Conservation (phyloP, 53 echinoderm and acorn worm genomes). For the Arbacia lixula region DNA sequence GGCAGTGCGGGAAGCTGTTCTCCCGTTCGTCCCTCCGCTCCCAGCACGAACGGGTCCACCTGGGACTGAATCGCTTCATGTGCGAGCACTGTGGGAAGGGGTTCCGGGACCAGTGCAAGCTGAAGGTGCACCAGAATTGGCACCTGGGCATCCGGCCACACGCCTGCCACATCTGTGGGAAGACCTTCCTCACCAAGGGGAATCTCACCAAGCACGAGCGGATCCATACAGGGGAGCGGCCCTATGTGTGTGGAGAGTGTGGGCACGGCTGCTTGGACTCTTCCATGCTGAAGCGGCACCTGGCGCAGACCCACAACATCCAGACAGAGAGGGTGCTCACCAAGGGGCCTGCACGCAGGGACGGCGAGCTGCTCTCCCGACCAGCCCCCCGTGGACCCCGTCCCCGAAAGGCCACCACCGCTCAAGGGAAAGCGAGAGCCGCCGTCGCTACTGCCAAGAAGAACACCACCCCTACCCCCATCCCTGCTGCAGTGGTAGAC, state of each 20-base stretch:
- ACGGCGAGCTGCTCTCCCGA: conserved; percentile 15
- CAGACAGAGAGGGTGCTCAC: background rate
- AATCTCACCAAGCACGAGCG: conserved; percentile 48
- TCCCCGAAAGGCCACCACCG: background rate
- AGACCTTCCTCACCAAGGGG: conserved; percentile 35
- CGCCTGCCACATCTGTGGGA: conserved; percentile 8
- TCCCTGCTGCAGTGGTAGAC: background rate
- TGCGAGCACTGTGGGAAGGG: conserved; percentile 38
- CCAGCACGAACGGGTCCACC: conserved; percentile 33
- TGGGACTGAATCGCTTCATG: background rate
- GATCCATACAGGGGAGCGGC: conserved; percentile 35
- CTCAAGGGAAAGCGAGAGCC: background rate
- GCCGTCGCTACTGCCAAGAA: background rate
- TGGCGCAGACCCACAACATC: conserved; percentile 28
- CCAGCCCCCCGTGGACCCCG: background rate
- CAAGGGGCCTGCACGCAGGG: conserved; percentile 13
- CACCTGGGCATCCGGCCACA: conserved; percentile 18
- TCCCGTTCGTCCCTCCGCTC: conserved; percentile 45
- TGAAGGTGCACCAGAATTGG: conserved; percentile 43
- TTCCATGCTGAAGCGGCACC: conserved; percentile 42
- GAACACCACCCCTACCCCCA: background rate
- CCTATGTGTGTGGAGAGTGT: conserved; percentile 36
- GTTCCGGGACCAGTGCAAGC: conserved; percentile 40
- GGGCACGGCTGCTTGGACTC: conserved; percentile 34
- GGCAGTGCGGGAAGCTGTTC: conserved; percentile 26